These are phyloP conservation scores for Lepus europaeus DNA, from an alignment of 2,113 vertebrate species.

Conservation along the genomic window DNA sequence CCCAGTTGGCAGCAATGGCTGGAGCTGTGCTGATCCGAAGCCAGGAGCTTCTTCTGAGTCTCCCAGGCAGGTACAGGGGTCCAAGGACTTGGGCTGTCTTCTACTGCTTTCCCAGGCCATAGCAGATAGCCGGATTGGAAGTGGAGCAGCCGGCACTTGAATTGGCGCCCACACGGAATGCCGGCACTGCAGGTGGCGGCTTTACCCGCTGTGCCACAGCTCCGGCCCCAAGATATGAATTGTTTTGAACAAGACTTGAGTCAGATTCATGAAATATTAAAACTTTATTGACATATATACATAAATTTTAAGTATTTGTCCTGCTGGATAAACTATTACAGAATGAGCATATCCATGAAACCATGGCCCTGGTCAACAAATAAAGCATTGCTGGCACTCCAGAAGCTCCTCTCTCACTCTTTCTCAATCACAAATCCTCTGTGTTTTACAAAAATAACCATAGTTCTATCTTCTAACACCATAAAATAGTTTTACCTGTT, in stretches of 20 bases:
- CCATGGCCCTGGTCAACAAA: neutral
- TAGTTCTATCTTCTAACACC: neutral
- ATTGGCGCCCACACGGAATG: too few relatives aligned
- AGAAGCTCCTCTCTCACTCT: neutral
- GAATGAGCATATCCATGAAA: neutral
- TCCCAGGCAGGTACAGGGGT: too few relatives aligned
- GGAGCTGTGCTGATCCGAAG: too few relatives aligned
- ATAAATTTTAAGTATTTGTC: neutral
- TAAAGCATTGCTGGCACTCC: neutral
- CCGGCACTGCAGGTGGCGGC: too few relatives aligned
- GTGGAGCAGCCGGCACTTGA: too few relatives aligned
- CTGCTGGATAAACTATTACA: neutral
- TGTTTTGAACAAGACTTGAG: neutral
- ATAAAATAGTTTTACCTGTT: conserved; percentile 20
- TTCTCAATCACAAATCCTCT: neutral
- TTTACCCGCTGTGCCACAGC: too few relatives aligned
- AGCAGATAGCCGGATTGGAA: too few relatives aligned
- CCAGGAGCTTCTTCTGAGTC: too few relatives aligned
- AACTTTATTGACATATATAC: neutral
- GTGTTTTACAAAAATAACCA: neutral
- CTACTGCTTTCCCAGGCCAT: too few relatives aligned
- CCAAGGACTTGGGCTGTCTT: too few relatives aligned
- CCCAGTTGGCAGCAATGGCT: too few relatives aligned
- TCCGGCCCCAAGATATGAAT: neutral
- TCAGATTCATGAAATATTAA: neutral